A percentile compares a stretch with the other conserved stretches of the same genome.
These are phyloP conservation scores for Phodopus roborovskii DNA, from an alignment of 2,113 vertebrate genomes.

Conservation along the genomic window DNA sequence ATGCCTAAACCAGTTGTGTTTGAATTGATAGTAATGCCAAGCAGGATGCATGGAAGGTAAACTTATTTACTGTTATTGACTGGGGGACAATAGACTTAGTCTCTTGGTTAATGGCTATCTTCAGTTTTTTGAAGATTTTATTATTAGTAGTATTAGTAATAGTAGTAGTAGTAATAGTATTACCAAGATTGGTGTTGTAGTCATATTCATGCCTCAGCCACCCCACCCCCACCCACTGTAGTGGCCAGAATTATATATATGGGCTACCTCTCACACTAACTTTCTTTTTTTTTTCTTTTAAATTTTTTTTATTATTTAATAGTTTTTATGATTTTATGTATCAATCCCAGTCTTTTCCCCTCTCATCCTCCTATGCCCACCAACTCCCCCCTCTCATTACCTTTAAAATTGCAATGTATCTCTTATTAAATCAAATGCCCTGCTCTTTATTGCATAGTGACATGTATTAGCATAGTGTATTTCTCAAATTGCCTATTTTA, in stretches of 20 bases:
- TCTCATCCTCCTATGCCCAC: too few species aligned
- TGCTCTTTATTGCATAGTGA: background rate
- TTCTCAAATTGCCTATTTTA: background rate
- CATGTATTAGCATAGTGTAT: background rate
- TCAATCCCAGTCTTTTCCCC: too few species aligned
- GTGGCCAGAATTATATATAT: background rate
- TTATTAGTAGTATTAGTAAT: too few species aligned
- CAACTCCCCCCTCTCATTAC: too few species aligned
- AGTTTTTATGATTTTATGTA: too few species aligned
- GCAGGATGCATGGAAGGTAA: conserved; percentile 96
- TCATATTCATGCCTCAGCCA: background rate
- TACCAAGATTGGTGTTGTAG: background rate
- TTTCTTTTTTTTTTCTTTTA: too few species aligned
- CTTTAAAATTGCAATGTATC: background rate
- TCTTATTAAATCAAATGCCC: background rate
- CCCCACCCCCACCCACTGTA: background rate
- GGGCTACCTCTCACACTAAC: too few species aligned
- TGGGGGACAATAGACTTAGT: background rate
- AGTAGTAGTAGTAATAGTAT: too few species aligned
- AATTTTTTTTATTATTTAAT: too few species aligned
- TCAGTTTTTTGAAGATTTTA: too few species aligned
- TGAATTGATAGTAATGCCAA: conserved; percentile 94
- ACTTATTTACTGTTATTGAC: background rate
- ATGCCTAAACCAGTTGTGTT: conserved; percentile 92
- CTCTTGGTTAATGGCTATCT: background rate